A percentile compares a stretch with the other conserved stretches of the same genome.
phyloP scores from a whole-genome alignment of 2,113 vertebrate species.

The Zapornia atra region DNA sequence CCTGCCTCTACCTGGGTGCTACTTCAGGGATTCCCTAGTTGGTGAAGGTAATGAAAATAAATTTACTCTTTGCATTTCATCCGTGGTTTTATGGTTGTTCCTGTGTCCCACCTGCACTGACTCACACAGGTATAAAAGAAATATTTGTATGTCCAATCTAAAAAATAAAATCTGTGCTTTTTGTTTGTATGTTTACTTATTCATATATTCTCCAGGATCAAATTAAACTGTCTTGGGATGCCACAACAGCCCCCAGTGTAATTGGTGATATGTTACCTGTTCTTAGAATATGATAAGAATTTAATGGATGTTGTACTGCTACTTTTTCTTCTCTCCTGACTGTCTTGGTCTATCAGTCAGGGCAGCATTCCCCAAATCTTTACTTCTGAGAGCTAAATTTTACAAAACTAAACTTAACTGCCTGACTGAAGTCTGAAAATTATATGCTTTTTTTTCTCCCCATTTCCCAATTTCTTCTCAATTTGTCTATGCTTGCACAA shows the following conservation, averaged over 20 bases:
- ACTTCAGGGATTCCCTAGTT: no score
- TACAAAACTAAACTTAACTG: neutral
- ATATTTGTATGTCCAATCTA: neutral
- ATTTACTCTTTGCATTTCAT: no score
- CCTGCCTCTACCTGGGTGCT: no score
- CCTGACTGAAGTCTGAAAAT: neutral
- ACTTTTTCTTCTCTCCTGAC: neutral
- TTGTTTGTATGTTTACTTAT: neutral
- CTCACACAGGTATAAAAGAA: neutral
- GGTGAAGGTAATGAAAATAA: no score
- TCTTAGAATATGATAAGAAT: neutral
- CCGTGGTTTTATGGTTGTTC: no score
- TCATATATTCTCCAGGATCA: neutral
- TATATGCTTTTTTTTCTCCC: neutral
- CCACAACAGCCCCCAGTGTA: neutral
- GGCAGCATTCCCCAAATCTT: neutral
- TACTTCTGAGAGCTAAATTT: neutral
- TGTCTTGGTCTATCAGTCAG: neutral
- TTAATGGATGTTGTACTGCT: neutral
- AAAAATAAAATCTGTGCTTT: neutral
- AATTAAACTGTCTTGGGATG: neutral
- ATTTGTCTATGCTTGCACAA: neutral
- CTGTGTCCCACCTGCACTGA: no score
- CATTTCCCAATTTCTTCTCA: neutral
- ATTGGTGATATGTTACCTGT: neutral